phyloP scores from a whole-genome alignment of 2,888 invertebrate species.

The Onthophagus sagittarius region DNA sequence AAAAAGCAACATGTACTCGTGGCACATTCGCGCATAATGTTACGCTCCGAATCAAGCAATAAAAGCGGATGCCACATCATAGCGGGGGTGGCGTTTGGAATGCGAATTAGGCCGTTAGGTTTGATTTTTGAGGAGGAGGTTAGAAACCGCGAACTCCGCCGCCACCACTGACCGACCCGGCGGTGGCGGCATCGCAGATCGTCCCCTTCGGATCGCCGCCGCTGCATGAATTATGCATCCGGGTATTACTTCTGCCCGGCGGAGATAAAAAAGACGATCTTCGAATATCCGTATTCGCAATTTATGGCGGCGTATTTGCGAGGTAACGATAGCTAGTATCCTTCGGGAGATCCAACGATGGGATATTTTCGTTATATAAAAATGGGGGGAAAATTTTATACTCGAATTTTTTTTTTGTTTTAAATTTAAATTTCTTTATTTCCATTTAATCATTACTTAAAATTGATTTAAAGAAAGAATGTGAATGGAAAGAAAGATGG shows the following conservation, averaged over 20 bases:
- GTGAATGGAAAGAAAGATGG: too few relatives aligned
- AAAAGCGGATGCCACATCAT: conserved; percentile 49
- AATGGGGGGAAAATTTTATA: neutral
- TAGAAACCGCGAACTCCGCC: conserved; percentile 30
- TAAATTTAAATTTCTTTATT: too few relatives aligned
- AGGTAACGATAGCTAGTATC: neutral
- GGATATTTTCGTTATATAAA: neutral
- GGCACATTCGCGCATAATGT: conserved; percentile 41
- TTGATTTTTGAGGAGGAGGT: conserved; percentile 37
- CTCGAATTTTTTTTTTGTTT: neutral
- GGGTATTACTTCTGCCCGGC: conserved; percentile 34
- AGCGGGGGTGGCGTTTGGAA: conserved; percentile 42
- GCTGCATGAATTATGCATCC: conserved; percentile 41
- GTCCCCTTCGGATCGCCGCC: conserved; percentile 36
- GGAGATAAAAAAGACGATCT: conserved; percentile 20
- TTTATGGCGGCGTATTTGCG: neutral
- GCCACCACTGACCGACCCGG: neutral
- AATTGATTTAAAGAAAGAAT: too few relatives aligned
- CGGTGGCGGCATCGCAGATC: neutral
- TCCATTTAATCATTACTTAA: too few relatives aligned
- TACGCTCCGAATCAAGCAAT: conserved; percentile 50
- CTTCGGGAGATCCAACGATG: neutral
- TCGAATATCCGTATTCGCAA: conserved; percentile 7
- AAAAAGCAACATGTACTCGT: conserved; percentile 32
- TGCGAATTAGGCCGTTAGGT: conserved; percentile 46